Conservation (phyloP, 2,888 invertebrate species). For the Lysandra coridon region DNA sequence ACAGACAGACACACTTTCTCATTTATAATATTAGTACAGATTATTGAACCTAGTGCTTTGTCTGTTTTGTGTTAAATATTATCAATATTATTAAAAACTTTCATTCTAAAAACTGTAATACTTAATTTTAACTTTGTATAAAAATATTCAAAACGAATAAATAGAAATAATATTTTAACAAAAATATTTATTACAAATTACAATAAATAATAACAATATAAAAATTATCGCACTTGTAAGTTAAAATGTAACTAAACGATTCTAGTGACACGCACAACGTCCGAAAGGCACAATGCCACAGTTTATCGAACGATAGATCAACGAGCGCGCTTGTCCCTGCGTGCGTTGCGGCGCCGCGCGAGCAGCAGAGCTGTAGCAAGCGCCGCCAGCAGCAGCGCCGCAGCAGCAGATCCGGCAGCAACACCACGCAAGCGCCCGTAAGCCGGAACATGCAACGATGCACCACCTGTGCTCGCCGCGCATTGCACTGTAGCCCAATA, state of each 20-base stretch:
- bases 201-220: constrained; percentile 32
- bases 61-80: no score
- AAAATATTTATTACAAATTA: constrained; percentile 31
- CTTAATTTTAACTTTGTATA: no score
- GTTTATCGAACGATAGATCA: constrained; percentile 38
- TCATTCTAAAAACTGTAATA: no score
- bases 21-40: no score
- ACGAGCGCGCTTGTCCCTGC: constrained; percentile 47
- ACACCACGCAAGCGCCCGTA: constrained; percentile 85
- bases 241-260: constrained; percentile 7
- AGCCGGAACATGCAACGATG: constrained; percentile 84
- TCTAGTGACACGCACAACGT: constrained; percentile 9
- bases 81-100: no score
- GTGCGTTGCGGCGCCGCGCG: constrained; percentile 52
- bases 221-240: constrained; percentile 24
- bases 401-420: constrained; percentile 86
- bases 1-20: no score
- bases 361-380: constrained; percentile 81
- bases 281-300: constrained; percentile 1
- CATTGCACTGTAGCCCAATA: constrained; percentile 89
- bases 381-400: constrained; percentile 83
- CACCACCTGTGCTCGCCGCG: constrained; percentile 80
- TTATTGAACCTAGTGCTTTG: no score
- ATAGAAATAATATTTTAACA: neutral
- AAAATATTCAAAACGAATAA: neutral